Conservation (phyloP, 2,113 vertebrate species). For the Capreolus pygargus region DNA sequence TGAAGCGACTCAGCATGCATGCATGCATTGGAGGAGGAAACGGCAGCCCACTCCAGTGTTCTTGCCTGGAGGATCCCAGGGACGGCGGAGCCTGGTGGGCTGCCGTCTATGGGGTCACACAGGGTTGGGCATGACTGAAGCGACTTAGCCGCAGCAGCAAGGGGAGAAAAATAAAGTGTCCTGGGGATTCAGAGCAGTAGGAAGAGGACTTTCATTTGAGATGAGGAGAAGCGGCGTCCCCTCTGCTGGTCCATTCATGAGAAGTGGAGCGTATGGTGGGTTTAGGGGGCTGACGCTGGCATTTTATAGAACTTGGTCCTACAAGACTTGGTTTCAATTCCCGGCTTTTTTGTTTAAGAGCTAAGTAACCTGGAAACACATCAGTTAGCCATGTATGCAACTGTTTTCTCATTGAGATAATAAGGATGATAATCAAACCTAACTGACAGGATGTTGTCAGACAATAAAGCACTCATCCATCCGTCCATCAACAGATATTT, state of each 20-base stretch:
- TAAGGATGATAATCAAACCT: not conserved
- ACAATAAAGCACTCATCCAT: not conserved
- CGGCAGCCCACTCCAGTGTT: not conserved
- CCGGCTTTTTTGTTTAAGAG: not conserved
- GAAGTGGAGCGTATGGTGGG: not conserved
- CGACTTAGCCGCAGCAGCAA: not conserved
- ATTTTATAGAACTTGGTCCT: not conserved
- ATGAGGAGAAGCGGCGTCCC: not conserved
- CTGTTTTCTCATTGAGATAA: not conserved
- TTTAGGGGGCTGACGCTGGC: not conserved
- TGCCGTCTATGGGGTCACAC: fast-evolving
- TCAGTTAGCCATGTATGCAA: not conserved
- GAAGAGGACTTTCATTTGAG: not conserved
- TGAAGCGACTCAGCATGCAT: not conserved
- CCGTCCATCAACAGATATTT: not conserved
- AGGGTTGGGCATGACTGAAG: not conserved
- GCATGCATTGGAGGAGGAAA: not conserved
- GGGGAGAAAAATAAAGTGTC: not conserved
- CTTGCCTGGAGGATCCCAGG: not conserved
- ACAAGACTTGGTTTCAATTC: not conserved
- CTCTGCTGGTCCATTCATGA: not conserved
- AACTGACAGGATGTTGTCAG: not conserved
- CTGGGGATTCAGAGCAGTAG: not conserved
- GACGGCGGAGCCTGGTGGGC: not conserved
- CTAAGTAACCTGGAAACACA: not conserved